Evolutionary conservation across 1,140 invertebrate genomes (phyloP), one percentile per base, ranked within the genome.

Genomic region (Drosophila persimilis): DNA sequence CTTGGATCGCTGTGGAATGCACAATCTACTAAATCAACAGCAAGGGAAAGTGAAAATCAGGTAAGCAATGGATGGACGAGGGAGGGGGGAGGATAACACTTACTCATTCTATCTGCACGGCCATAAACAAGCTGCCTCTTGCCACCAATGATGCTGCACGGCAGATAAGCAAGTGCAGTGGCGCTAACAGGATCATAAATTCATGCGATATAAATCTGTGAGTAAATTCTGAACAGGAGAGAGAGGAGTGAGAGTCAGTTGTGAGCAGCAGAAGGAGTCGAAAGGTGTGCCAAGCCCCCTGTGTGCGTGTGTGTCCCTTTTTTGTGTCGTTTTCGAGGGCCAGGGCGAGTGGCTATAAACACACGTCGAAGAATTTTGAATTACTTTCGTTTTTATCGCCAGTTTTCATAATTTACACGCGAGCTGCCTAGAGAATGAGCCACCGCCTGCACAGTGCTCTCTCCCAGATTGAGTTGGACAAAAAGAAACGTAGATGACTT

Each of bases 121-220:
- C 52, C 83, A 80, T 85, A 81, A 85, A 86, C 81, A 84, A 76
- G 77, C 79, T 76, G 17, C 58, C 51, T 63, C 53, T 20, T 43
- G 47, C 39, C 24, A 31, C 35, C 39, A 39, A 35, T 51, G 74
- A 81, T 81, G 59, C 66, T 72, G 50, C 55, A 65, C 45, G 44
- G 17, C 22, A 70, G 66, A 85, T 84, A 79, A 53, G 46, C 60
- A 69, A 76, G 64, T 76, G 84, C 83, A 88, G 83, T 86, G 83
- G 83, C 83, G 84, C 83, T 86, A 86, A 89, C 83, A 86, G 83
- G 84, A 86, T 73, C 84, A 86, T 86, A 89, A 89, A 86, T 86
- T 70, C 60, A 76, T 39, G 64, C 63, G 72, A 89, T 89, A 89
- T 86, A 79, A 89, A 89, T 89, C 83, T 88, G 64, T 59, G 57